These are phyloP conservation scores for Rhynchonycteris naso DNA, from an alignment of 2,797 vertebrate species.

Conservation along the genomic window DNA sequence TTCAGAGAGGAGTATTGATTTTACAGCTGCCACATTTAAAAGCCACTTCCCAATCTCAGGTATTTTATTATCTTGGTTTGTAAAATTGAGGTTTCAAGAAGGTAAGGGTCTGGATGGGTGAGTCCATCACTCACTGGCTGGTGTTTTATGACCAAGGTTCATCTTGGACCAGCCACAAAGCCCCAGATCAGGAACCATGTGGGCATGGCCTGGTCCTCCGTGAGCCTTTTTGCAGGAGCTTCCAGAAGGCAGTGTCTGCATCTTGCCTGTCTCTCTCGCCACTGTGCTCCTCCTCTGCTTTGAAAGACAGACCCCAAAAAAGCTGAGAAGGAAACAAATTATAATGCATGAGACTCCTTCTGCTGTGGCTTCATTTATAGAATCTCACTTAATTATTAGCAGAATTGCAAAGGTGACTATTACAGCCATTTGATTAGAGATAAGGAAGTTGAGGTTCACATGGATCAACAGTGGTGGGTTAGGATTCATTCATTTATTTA, in stretches of 20 bases:
- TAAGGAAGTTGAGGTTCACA: background rate
- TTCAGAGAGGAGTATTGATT: background rate
- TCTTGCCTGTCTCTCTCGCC: background rate
- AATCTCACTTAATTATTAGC: background rate
- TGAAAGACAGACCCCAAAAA: background rate
- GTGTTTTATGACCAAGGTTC: background rate
- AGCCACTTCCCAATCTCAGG: background rate
- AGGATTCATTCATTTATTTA: background rate
- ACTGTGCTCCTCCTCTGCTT: background rate
- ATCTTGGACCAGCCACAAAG: background rate
- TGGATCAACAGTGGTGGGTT: background rate
- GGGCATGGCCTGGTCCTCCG: background rate
- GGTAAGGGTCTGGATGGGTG: background rate
- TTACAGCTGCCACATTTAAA: background rate
- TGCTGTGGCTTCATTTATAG: background rate
- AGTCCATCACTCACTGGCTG: background rate
- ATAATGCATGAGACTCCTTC: too few relatives aligned
- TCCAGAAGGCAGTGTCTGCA: background rate
- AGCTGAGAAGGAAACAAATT: background rate
- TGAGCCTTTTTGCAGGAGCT: background rate
- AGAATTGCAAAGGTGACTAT: background rate
- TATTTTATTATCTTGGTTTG: constrained; percentile 32
- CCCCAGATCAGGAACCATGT: background rate
- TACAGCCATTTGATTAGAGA: background rate
- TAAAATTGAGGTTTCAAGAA: constrained; percentile 10